These are phyloP conservation scores for Yoshiicerus persimilis DNA, from an alignment of 1,140 invertebrate genomes.

Conservation along the genomic window DNA sequence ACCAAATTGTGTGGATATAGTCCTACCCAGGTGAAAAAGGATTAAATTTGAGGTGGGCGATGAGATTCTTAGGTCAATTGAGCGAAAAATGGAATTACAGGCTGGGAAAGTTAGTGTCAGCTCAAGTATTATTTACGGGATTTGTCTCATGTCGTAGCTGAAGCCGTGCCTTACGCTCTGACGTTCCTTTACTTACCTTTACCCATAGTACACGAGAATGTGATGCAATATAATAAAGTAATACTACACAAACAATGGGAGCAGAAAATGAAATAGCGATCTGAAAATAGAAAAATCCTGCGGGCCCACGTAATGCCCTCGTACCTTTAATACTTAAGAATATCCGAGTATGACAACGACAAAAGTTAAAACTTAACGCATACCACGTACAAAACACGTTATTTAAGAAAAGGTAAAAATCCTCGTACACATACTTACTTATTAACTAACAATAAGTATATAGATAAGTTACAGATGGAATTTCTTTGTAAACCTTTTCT, in stretches of 20 bases:
- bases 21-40: slow-evolving; percentile 1
- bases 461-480: neutral
- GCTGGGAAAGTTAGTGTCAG: neutral
- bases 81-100: slow-evolving; percentile 36
- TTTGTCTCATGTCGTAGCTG: neutral
- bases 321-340: neutral
- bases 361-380: neutral
- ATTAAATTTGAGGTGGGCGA: slow-evolving; percentile 19
- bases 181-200: neutral
- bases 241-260: slow-evolving; percentile 7
- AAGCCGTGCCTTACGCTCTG: neutral
- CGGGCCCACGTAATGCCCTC: neutral
- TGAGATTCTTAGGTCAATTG: slow-evolving; percentile 31
- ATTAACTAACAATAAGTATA: neutral
- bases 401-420: neutral
- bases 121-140: slow-evolving; percentile 10
- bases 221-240: neutral
- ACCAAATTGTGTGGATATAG: too few species aligned
- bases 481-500: neutral
- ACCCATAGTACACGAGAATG: neutral
- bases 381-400: neutral
- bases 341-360: neutral
- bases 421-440: neutral
- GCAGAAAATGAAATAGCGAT: neutral
- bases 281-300: neutral